Base-by-base conservation (phyloP, 2,797 vertebrate genomes). In the Enteromius mattozi region DNA sequence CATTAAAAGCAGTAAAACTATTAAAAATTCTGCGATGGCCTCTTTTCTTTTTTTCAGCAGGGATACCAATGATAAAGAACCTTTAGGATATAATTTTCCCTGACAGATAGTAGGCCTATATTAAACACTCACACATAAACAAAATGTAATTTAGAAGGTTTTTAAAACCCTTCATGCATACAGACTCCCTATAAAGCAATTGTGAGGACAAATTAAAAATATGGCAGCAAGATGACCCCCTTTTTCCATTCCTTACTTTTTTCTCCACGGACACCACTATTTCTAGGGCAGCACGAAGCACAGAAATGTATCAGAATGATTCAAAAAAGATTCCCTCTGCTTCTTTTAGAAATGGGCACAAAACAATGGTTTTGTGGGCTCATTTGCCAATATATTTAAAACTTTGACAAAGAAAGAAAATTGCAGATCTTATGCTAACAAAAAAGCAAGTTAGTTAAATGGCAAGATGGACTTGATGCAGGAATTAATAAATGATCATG, bases 141-240 rank as follows among this genome's bases (percentile, higher is more conserved):
- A 2, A 76, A 61, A 81, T 72, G 30, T n/a, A 74, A 72, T 47
- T 63, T 4, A 42, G n/a, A 72, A 1, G 59, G 30, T 33, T 72
- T 75, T 47, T 13, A 49, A 4, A 19, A 49, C 8, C 40, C 56
- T 49, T 19, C 45, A 27, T 51, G 30, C 21, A 27, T 74, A 6
- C 51, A 65, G 42, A 65, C 40, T 82, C 70, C 69, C 30, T 33
- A 33, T 19, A 16, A 75, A 69, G 63, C 24, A 78, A 47, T 59
- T 45, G 45, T 47, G 19, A 75, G 74, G 65, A 78, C 74, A 83
- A 77, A 77, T 83, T 45, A 56, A 83, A 76, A 83, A 69, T 59
- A 56, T 70, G 63, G 51, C 47, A 54, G 75, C 59, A 78, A 59
- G 74, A 59, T 83, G 82, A 83, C 82, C 82, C 82, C 74, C 37